phyloP scores from a whole-genome alignment of 92 coral and sea anemone genomes.

The Blastomussa wellsi region DNA sequence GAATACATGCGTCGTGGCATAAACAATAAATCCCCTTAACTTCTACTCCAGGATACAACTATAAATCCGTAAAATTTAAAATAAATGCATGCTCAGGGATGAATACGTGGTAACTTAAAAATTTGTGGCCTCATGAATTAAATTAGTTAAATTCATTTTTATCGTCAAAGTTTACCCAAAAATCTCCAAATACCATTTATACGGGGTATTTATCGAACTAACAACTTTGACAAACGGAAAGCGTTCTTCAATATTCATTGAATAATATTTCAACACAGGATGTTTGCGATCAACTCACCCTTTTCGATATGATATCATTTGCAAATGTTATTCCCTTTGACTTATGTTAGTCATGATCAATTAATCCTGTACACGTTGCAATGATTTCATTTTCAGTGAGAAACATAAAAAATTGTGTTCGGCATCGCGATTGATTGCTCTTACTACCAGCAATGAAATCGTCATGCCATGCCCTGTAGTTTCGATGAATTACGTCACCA shows the following conservation, averaged over 20 bases:
- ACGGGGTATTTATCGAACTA: conserved; percentile 7
- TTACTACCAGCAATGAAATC: not conserved
- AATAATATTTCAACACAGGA: conserved; percentile 34
- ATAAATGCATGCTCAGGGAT: not conserved
- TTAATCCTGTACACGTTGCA: not conserved
- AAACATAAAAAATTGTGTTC: not conserved
- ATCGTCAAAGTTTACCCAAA: not conserved
- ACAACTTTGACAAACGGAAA: conserved; percentile 33
- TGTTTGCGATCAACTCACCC: conserved; percentile 30
- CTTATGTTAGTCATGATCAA: not conserved
- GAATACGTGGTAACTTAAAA: not conserved
- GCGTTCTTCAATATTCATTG: conserved; percentile 22
- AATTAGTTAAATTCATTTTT: not conserved
- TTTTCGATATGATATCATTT: conserved; percentile 27
- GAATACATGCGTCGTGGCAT: not conserved
- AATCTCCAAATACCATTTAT: not conserved
- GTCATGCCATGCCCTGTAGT: not conserved
- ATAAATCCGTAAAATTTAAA: not conserved
- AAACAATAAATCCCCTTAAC: not conserved
- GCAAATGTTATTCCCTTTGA: conserved; percentile 10
- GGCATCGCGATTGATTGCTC: not conserved
- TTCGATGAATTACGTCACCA: not conserved
- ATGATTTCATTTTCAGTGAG: not conserved
- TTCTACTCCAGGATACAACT: not conserved
- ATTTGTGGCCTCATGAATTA: not conserved